phyloP scores from a whole-genome alignment of 2,888 invertebrate species.

The Spialia ferax region DNA sequence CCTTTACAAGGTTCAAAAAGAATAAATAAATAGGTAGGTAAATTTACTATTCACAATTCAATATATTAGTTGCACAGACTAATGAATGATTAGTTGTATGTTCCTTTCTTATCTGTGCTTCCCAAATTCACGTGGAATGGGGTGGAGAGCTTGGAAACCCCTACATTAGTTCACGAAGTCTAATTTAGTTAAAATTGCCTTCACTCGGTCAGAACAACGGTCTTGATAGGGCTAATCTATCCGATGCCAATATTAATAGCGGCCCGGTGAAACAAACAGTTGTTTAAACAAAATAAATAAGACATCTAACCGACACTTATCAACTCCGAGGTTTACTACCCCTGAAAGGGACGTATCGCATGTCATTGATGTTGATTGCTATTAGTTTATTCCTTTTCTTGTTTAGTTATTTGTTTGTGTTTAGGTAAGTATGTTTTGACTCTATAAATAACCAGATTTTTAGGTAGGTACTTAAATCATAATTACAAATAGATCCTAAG shows the following conservation, averaged over 20 bases:
- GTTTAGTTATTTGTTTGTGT: conserved; percentile 26
- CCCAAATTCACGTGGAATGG: too few relatives aligned
- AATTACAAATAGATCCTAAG: too few relatives aligned
- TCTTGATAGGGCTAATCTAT: conserved; percentile 60
- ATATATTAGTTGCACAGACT: too few relatives aligned
- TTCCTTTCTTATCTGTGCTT: too few relatives aligned
- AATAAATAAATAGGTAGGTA: too few relatives aligned
- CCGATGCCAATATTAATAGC: conserved; percentile 71
- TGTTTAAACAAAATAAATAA: conserved; percentile 75
- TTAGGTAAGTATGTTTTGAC: not conserved
- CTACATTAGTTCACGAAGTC: conserved; percentile 21
- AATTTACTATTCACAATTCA: too few relatives aligned
- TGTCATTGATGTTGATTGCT: conserved; percentile 31
- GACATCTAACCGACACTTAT: conserved; percentile 69
- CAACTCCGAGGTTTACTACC: conserved; percentile 55
- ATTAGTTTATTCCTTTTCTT: conserved; percentile 19
- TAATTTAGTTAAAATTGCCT: conserved; percentile 41
- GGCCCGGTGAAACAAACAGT: conserved; percentile 65
- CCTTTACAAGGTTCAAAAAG: too few relatives aligned
- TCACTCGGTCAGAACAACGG: conserved; percentile 42
- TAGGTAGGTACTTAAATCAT: too few relatives aligned
- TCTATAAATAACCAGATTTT: too few relatives aligned
- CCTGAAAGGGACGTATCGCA: conserved; percentile 53
- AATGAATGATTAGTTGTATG: too few relatives aligned
- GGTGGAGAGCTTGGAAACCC: conserved; percentile 1